phyloP scores from a whole-genome alignment of 2,888 invertebrate species.

The Drosophila multiciliata region DNA sequence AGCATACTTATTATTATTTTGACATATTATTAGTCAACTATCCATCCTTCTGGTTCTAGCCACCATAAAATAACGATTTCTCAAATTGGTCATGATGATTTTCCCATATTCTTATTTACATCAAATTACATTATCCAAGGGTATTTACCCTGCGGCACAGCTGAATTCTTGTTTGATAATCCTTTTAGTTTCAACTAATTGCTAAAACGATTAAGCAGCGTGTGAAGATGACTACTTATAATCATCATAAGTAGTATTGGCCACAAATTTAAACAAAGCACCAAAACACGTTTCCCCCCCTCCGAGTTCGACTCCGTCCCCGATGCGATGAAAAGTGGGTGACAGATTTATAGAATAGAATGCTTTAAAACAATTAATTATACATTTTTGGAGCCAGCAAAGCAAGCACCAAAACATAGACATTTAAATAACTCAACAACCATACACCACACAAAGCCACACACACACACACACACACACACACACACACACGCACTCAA shows the following conservation, averaged over 20 bases:
- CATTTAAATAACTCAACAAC: conserved; percentile 73
- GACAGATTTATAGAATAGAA: conserved; percentile 45
- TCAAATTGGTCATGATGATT: too few relatives aligned
- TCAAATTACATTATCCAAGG: background rate
- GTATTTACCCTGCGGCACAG: background rate
- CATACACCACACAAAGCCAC: conserved; percentile 7
- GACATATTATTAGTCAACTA: too few relatives aligned
- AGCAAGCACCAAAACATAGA: conserved; percentile 48
- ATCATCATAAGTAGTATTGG: conserved; percentile 29
- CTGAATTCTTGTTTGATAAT: background rate
- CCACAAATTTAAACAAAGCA: conserved; percentile 32
- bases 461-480: conserved; percentile 7
- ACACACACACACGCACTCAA: conserved; percentile 1
- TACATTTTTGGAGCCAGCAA: conserved; percentile 55
- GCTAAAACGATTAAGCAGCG: conserved; percentile 57
- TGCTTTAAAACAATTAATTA: conserved; percentile 79
- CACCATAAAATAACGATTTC: too few relatives aligned
- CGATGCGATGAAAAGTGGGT: conserved; percentile 35
- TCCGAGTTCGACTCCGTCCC: background rate
- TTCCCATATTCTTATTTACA: background rate
- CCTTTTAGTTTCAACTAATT: conserved; percentile 48
- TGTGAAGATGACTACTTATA: conserved; percentile 46
- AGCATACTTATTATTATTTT: too few relatives aligned
- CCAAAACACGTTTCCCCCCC: background rate
- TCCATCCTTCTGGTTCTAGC: too few relatives aligned